These are phyloP conservation scores for Malaclemys terrapin DNA, from an alignment of 2,113 vertebrate genomes.

Conservation along the genomic window DNA sequence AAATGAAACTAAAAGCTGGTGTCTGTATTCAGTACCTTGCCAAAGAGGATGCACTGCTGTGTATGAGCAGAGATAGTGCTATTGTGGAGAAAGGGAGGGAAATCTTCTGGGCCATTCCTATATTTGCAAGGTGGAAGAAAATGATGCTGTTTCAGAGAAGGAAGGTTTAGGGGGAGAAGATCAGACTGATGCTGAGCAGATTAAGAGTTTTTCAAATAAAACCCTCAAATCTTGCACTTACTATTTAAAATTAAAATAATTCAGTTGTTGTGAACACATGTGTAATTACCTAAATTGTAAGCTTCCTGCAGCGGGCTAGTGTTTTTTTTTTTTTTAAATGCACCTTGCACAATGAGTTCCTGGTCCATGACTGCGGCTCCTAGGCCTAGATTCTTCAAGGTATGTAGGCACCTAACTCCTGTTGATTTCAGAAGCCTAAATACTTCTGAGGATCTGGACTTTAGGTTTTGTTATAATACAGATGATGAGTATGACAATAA, in stretches of 20 bases:
- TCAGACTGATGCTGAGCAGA: background rate
- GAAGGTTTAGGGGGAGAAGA: background rate
- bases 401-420: too few species aligned
- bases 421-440: too few species aligned
- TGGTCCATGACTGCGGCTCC: background rate
- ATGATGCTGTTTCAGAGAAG: background rate
- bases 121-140: background rate
- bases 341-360: background rate
- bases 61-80: background rate
- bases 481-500: background rate
- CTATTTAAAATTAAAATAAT: background rate
- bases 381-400: too few species aligned
- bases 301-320: background rate
- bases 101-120: rapidly evolving
- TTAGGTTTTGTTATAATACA: background rate
- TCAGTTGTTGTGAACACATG: rapidly evolving
- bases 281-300: background rate
- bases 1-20: too few species aligned
- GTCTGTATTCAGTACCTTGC: background rate
- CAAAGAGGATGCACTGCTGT: background rate
- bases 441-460: too few species aligned
- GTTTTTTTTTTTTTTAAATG: background rate
- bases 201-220: background rate
- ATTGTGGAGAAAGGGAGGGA: background rate
- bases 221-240: background rate